phyloP scores from a whole-genome alignment of 2,797 vertebrate genomes.

The Hippocampus kuda region DNA sequence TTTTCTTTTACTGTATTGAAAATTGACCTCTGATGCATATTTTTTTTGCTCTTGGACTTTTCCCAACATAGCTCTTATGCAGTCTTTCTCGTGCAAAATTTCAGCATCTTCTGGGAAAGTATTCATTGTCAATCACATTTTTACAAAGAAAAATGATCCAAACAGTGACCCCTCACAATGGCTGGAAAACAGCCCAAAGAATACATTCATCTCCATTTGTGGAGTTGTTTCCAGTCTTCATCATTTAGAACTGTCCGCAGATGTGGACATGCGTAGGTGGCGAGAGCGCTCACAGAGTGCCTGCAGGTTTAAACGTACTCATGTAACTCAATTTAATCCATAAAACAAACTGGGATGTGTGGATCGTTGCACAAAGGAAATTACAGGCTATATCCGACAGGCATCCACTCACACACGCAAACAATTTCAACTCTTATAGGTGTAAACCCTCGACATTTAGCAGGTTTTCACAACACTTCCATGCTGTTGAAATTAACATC shows the following conservation, averaged over 20 bases:
- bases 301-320: constrained; percentile 32
- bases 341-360: constrained; percentile 29
- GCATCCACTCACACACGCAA: constrained; percentile 1
- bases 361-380: constrained; percentile 12
- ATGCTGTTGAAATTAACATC: constrained; percentile 4
- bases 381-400: constrained; percentile 3
- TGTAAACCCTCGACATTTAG: background rate
- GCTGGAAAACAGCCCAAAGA: constrained; percentile 25
- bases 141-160: constrained; percentile 1
- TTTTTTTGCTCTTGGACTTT: constrained; percentile 32
- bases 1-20: background rate
- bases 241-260: constrained; percentile 29
- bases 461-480: background rate
- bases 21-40: constrained; percentile 31
- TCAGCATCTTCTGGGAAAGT: constrained; percentile 19
- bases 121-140: constrained; percentile 11
- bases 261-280: constrained; percentile 26
- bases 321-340: constrained; percentile 45
- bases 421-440: background rate
- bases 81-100: background rate
- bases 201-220: constrained; percentile 25
- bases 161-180: background rate
- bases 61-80: background rate
- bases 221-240: constrained; percentile 33
- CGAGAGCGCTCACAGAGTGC: constrained; percentile 16